Conservation (phyloP, 2,888 invertebrate species). For the Diaphora mendica region DNA sequence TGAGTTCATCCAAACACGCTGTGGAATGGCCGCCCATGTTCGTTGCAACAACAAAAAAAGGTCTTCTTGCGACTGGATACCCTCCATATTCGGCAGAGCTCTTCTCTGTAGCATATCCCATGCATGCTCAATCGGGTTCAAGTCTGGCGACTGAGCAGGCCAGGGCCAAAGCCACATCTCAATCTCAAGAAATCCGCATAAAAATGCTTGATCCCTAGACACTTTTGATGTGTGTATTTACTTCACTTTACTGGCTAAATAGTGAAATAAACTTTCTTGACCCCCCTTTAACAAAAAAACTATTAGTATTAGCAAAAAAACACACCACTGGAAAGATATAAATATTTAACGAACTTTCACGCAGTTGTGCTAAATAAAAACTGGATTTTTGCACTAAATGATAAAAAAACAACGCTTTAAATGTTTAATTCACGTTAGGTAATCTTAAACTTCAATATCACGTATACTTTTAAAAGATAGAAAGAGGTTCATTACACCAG, state of each 20-base stretch:
- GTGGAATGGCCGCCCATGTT: too few species aligned
- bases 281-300: not conserved
- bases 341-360: not conserved
- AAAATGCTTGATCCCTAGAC: too few species aligned
- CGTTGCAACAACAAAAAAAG: too few species aligned
- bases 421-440: too few species aligned
- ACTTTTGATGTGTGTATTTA: not conserved
- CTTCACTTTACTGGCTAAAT: not conserved
- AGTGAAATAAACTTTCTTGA: not conserved
- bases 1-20: too few species aligned
- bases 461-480: not conserved
- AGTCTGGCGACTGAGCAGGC: too few species aligned
- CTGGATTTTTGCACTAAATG: not conserved
- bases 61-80: too few species aligned
- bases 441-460: not conserved
- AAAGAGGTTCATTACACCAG: not conserved
- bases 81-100: too few species aligned
- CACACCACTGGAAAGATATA: not conserved
- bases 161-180: too few species aligned
- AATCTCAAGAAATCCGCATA: too few species aligned
- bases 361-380: not conserved
- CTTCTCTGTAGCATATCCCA: too few species aligned
- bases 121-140: too few species aligned
- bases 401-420: not conserved
- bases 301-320: not conserved